These are phyloP conservation scores for Catalaphyllia jardinei DNA, from an alignment of 64 coral and sea anemone genomes.

Conservation along the genomic window DNA sequence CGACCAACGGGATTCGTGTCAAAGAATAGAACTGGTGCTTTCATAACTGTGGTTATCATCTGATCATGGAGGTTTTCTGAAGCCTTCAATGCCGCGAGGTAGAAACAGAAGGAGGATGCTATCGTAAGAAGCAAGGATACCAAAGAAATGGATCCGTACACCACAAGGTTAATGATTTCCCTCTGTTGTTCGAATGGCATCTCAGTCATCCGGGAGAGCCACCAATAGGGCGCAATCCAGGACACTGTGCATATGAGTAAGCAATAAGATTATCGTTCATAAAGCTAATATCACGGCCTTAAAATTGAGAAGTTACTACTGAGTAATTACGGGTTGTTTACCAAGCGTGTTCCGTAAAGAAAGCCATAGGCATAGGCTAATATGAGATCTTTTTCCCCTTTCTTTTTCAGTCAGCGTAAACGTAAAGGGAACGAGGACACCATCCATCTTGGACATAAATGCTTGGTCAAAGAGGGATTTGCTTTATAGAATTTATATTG, in stretches of 20 bases:
- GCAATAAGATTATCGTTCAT: neutral
- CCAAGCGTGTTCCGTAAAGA: too few species aligned
- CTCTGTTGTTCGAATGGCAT: slow-evolving; percentile 33
- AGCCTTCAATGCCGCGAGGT: slow-evolving; percentile 24
- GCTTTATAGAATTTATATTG: too few species aligned
- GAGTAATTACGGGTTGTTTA: too few species aligned
- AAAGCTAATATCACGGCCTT: too few species aligned
- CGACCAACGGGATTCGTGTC: slow-evolving; percentile 70
- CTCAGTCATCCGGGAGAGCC: slow-evolving; percentile 35
- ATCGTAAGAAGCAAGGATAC: slow-evolving; percentile 17
- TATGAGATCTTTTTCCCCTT: too few species aligned
- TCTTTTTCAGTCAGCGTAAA: too few species aligned
- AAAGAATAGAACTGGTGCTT: slow-evolving; percentile 65
- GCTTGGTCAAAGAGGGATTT: too few species aligned
- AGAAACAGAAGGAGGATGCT: neutral
- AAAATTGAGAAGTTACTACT: too few species aligned
- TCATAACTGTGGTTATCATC: slow-evolving; percentile 49
- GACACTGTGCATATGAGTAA: neutral
- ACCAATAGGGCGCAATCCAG: slow-evolving; percentile 33
- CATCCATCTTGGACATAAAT: too few species aligned
- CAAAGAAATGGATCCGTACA: slow-evolving; percentile 25
- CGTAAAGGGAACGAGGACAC: too few species aligned
- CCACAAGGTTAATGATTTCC: neutral
- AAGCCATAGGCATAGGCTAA: too few species aligned
- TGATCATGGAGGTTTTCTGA: slow-evolving; percentile 60